Percentiles rank a stretch among this genome's conserved stretches.
phyloP scores from a whole-genome alignment of 2,113 vertebrate species.

The Gila orcuttii region DNA sequence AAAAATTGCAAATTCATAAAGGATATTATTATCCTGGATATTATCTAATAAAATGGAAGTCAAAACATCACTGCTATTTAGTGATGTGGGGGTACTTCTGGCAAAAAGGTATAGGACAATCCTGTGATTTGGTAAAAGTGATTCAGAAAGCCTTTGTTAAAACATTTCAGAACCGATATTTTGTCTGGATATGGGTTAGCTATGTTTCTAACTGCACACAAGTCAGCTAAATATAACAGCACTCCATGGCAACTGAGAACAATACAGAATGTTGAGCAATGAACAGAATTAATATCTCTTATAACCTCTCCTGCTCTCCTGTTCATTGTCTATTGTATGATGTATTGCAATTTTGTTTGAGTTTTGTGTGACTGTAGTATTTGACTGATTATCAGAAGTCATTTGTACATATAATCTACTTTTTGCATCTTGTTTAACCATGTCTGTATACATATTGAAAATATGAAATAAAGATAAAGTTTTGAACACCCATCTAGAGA shows the following conservation, averaged over 20 bases:
- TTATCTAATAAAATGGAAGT: too few species aligned
- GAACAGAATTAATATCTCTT: neutral
- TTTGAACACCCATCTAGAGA: neutral
- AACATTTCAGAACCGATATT: neutral
- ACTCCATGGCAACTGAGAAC: slow-evolving; percentile 8
- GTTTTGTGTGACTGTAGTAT: neutral
- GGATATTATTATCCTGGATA: too few species aligned
- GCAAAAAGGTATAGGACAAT: neutral
- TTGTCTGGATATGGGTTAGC: neutral
- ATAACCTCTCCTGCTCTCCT: neutral
- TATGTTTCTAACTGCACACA: neutral
- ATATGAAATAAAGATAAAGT: neutral
- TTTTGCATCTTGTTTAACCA: neutral
- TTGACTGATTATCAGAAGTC: neutral
- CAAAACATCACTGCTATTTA: too few species aligned
- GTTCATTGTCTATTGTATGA: neutral
- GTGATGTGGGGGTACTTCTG: neutral
- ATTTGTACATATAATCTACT: neutral
- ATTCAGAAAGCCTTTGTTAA: neutral
- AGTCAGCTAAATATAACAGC: slow-evolving; percentile 23
- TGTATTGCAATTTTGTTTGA: neutral
- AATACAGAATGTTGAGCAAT: neutral
- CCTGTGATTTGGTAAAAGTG: neutral
- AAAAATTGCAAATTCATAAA: neutral
- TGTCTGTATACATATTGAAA: neutral